These are phyloP conservation scores for Python bivittatus DNA, from an alignment of 2,113 vertebrate genomes.

Conservation along the genomic window DNA sequence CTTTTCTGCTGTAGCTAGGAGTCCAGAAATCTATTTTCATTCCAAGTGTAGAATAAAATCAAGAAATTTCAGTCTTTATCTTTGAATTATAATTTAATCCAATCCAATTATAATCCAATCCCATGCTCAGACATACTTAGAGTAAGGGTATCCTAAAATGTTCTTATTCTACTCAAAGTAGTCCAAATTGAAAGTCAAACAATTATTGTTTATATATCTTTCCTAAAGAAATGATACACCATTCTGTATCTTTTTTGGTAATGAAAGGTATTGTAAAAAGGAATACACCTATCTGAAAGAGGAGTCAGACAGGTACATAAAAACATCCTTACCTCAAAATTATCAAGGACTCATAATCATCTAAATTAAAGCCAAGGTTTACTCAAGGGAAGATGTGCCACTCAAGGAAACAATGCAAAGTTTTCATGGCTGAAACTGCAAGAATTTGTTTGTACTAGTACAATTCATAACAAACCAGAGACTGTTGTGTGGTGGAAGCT, in stretches of 20 bases:
- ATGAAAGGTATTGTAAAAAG: slow-evolving; percentile 36
- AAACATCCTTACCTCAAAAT: not conserved
- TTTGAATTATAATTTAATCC: not conserved
- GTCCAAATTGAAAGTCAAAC: not conserved
- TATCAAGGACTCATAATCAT: not conserved
- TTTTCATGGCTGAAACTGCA: slow-evolving; percentile 24
- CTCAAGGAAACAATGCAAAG: slow-evolving; percentile 8
- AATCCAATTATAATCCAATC: not conserved
- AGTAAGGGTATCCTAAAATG: not conserved
- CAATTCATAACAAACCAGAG: not conserved
- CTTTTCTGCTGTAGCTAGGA: slow-evolving; percentile 37
- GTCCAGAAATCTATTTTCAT: slow-evolving; percentile 28
- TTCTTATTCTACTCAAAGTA: slow-evolving; percentile 11
- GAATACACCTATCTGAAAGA: slow-evolving; percentile 15
- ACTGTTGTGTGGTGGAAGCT: not conserved
- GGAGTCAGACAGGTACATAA: slow-evolving; percentile 1
- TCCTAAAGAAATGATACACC: not conserved
- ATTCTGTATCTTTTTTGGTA: not conserved
- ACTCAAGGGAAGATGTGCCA: slow-evolving; percentile 14
- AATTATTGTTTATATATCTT: not conserved
- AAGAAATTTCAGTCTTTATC: slow-evolving; percentile 17
- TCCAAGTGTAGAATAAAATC: slow-evolving; percentile 30
- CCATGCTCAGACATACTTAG: not conserved
- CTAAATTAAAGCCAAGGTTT: slow-evolving; percentile 28
- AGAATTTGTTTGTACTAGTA: not conserved